A percentile compares a stretch with the other conserved stretches of the same genome.
Conservation (phyloP, 2,888 invertebrate genomes). For the Drosophila kambysellisi region DNA sequence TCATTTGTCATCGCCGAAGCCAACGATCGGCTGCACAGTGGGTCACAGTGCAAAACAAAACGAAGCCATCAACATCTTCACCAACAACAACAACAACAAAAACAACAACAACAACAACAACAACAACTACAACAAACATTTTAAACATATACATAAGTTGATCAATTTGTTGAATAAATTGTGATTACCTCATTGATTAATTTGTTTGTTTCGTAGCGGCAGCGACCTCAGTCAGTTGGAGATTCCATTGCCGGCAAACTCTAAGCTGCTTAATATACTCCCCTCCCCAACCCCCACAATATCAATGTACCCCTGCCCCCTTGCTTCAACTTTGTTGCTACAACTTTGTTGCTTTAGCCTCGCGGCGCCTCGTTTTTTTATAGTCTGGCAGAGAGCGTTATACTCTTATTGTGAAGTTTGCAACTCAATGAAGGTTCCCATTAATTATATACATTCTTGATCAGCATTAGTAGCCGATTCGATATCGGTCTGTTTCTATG, state of each 20-base stretch:
- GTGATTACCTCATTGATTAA: conserved; percentile 74
- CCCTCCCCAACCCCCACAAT: not conserved
- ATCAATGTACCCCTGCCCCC: not conserved
- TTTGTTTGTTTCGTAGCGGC: conserved; percentile 43
- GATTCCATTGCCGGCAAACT: conserved; percentile 22
- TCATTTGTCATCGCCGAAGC: conserved; percentile 42
- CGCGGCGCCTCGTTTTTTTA: not conserved
- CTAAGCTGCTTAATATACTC: conserved; percentile 1
- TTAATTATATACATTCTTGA: not conserved
- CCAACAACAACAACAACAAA: conserved; percentile 18
- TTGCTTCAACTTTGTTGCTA: no score
- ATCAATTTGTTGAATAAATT: conserved; percentile 44
- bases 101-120: conserved; percentile 6
- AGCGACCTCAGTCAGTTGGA: conserved; percentile 35
- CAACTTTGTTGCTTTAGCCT: not conserved
- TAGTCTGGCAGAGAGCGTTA: not conserved
- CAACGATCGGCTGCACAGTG: conserved; percentile 48
- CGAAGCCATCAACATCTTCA: conserved; percentile 14
- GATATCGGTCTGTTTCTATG: not conserved
- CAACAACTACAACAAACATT: conserved; percentile 20
- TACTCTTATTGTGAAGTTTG: not conserved
- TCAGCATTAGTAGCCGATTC: not conserved
- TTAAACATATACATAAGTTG: conserved; percentile 52
- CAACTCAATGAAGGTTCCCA: not conserved
- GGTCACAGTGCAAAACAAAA: conserved; percentile 38